Evolutionary conservation across 53 echinoderm and acorn worm species (phyloP).

Genomic region (Mesocentrotus franciscanus): DNA sequence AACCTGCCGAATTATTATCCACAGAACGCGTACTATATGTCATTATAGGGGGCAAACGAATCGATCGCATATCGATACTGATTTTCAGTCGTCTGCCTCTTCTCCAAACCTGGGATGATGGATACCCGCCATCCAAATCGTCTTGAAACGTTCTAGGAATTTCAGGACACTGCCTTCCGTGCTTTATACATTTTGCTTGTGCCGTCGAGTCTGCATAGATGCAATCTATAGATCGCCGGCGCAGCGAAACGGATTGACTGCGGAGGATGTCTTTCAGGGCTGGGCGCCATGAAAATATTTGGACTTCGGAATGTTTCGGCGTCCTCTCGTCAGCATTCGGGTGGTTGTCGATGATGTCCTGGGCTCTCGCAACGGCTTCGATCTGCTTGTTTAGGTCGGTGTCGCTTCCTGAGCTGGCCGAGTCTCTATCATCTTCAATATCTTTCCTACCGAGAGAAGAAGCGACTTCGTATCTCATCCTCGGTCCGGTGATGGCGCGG

Average conservation of each 20-base stretch:
- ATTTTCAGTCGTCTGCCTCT: constrained; percentile 25
- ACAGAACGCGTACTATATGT: background rate
- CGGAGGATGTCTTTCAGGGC: constrained; percentile 41
- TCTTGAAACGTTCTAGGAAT: background rate
- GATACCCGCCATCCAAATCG: background rate
- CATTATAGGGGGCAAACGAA: constrained; percentile 32
- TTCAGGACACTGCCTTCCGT: background rate
- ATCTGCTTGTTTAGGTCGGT: constrained; percentile 1
- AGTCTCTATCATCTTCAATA: background rate
- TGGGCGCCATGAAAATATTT: constrained; percentile 18
- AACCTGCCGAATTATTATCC: background rate
- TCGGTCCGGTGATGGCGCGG: constrained; percentile 10
- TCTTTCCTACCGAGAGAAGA: background rate
- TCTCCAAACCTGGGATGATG: constrained; percentile 5
- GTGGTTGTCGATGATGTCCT: background rate
- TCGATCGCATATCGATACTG: constrained; percentile 50
- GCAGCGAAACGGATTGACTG: constrained; percentile 44
- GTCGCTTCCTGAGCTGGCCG: background rate
- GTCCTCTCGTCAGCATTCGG: background rate
- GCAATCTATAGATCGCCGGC: background rate
- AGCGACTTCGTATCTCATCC: constrained; percentile 47
- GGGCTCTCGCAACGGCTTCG: constrained; percentile 43
- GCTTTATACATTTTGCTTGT: background rate
- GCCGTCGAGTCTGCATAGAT: background rate
- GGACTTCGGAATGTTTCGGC: background rate